A percentile compares a stretch with the other conserved stretches of the same genome.
Conservation (phyloP, 2,888 invertebrate genomes). For the Lepidocyrtinus sp. region DNA sequence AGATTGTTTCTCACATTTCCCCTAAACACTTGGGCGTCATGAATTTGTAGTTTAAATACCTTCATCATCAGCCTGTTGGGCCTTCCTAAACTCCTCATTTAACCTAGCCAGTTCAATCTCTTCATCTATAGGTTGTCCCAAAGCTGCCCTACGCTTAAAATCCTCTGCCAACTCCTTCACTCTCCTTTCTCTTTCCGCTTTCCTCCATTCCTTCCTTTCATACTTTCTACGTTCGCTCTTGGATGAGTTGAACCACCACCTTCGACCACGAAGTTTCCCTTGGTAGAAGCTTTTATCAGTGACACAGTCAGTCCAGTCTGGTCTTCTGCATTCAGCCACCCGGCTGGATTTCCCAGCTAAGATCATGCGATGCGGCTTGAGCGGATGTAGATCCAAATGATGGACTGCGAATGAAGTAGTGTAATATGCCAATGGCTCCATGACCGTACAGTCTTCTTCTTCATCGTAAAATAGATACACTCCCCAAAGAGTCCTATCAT, state of each 20-base stretch:
- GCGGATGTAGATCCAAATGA: constrained; percentile 63
- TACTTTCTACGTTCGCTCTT: constrained; percentile 78
- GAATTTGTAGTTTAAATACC: too few relatives aligned
- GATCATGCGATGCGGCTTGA: constrained; percentile 62
- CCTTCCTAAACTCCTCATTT: constrained; percentile 57
- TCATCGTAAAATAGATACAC: constrained; percentile 55
- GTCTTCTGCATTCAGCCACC: constrained; percentile 66
- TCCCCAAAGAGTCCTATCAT: constrained; percentile 61
- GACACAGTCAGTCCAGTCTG: constrained; percentile 61
- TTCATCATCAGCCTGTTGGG: constrained; percentile 74
- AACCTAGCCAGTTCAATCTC: constrained; percentile 63
- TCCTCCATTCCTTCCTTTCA: constrained; percentile 76
- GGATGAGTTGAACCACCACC: constrained; percentile 73
- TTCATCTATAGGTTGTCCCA: constrained; percentile 59
- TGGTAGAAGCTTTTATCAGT: constrained; percentile 54
- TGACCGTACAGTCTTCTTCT: constrained; percentile 38
- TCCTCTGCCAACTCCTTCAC: constrained; percentile 75
- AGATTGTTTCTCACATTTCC: too few relatives aligned
- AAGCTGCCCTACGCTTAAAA: constrained; percentile 41
- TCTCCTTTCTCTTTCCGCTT: constrained; percentile 75
- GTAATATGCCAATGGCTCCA: constrained; percentile 61
- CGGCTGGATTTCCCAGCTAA: constrained; percentile 56
- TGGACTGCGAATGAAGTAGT: constrained; percentile 63
- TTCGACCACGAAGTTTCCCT: constrained; percentile 64
- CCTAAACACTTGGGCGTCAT: too few relatives aligned